These are phyloP conservation scores for Aphelocoma californica DNA, from an alignment of 2,797 vertebrate species.

Conservation along the genomic window DNA sequence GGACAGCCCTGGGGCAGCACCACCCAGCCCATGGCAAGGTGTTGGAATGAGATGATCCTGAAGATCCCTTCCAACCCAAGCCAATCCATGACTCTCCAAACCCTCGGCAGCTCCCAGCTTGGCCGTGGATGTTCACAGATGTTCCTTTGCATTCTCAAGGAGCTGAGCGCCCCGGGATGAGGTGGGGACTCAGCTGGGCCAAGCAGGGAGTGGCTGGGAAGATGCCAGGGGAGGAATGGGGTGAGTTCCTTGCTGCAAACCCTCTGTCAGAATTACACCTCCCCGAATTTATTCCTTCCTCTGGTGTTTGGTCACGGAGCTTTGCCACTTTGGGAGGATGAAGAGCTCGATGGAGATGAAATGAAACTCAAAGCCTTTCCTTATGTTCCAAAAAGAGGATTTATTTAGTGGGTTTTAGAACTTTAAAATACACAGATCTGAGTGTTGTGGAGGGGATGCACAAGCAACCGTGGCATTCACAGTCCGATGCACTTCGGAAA, in stretches of 20 bases:
- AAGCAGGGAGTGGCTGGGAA: neutral
- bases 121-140: fast-evolving
- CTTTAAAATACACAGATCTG: neutral
- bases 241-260: neutral
- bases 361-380: neutral
- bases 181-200: neutral
- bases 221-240: neutral
- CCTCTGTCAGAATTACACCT: neutral
- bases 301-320: neutral
- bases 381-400: neutral
- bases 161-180: neutral
- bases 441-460: neutral
- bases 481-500: neutral
- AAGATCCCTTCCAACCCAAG: neutral
- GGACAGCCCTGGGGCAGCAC: neutral
- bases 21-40: neutral
- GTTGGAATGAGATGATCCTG: neutral
- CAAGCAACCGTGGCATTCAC: neutral
- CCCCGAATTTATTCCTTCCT: neutral
- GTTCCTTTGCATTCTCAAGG: neutral
- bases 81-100: neutral
- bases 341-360: neutral
- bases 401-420: constrained; percentile 22
- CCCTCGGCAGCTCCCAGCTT: neutral
- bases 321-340: neutral